Percentiles rank a stretch among this genome's conserved stretches.
Conservation (phyloP, 2,797 vertebrate species). For the Otolemur crassicaudatus region DNA sequence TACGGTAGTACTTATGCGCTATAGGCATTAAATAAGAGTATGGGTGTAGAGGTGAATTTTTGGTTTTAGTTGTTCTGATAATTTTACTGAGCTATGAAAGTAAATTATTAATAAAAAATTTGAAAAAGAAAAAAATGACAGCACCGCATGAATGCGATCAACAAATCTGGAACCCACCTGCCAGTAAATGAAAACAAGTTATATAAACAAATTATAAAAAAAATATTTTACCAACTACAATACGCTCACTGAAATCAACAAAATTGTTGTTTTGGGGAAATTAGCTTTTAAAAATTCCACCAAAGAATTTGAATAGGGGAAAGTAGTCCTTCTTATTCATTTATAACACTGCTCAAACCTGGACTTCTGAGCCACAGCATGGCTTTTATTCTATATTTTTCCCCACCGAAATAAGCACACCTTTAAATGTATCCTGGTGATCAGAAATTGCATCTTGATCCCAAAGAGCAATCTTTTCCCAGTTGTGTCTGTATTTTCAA, state of each 20-base stretch:
- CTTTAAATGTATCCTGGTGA: background rate
- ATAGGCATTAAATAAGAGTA: background rate
- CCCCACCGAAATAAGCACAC: background rate
- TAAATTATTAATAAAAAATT: slow-evolving; percentile 80
- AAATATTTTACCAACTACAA: background rate
- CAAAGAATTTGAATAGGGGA: slow-evolving; percentile 6
- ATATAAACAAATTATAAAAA: background rate
- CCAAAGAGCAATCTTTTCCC: background rate
- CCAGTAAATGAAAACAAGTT: background rate
- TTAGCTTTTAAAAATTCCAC: background rate
- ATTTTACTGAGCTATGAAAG: slow-evolving; percentile 78
- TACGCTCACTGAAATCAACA: background rate
- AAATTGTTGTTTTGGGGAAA: background rate
- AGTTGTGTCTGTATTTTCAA: background rate
- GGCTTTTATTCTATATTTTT: background rate
- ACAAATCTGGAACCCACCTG: background rate
- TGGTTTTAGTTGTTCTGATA: slow-evolving; percentile 71
- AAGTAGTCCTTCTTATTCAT: background rate
- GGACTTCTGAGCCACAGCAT: background rate
- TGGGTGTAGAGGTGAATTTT: slow-evolving; percentile 60
- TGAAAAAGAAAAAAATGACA: background rate
- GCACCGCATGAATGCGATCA: background rate
- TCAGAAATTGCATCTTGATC: slow-evolving; percentile 7
- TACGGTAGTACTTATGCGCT: background rate
- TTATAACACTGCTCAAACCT: background rate